Conservation (phyloP, 1,140 invertebrate species). For the Euura lappo region DNA sequence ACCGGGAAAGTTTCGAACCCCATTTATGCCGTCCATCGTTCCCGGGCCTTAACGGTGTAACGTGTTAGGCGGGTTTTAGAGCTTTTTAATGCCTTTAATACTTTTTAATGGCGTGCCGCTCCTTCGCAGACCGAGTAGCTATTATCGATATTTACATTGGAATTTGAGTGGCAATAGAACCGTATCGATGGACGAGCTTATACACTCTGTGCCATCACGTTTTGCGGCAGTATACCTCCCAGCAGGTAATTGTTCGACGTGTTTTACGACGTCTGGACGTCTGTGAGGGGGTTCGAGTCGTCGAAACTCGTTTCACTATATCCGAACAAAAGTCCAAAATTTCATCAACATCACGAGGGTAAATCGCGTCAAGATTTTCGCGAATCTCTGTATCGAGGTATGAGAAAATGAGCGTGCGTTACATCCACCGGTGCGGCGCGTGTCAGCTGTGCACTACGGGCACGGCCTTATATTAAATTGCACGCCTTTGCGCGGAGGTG, state of each 20-base stretch:
- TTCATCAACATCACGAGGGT: too few relatives aligned
- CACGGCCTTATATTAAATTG: neutral
- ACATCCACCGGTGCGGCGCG: neutral
- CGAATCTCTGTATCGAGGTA: too few relatives aligned
- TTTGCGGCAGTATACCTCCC: neutral
- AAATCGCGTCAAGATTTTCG: too few relatives aligned
- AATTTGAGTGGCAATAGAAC: neutral
- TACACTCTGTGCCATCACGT: neutral
- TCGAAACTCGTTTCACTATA: too few relatives aligned
- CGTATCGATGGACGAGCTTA: neutral
- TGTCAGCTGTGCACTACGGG: neutral
- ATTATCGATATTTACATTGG: slow-evolving; percentile 7
- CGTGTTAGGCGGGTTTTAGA: slow-evolving; percentile 29
- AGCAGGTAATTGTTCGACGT: neutral
- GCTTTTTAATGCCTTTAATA: slow-evolving; percentile 32
- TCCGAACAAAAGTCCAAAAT: too few relatives aligned
- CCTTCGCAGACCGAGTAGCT: neutral
- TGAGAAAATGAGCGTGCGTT: too few relatives aligned
- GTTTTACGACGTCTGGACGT: neutral
- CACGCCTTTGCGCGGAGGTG: neutral
- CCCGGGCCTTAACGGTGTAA: slow-evolving; percentile 37
- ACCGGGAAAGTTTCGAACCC: slow-evolving; percentile 19
- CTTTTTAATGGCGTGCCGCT: slow-evolving; percentile 1
- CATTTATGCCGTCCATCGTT: slow-evolving; percentile 46
- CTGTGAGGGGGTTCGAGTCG: neutral